phyloP scores from a whole-genome alignment of 2,888 invertebrate species.

The Meandrusa payeni region DNA sequence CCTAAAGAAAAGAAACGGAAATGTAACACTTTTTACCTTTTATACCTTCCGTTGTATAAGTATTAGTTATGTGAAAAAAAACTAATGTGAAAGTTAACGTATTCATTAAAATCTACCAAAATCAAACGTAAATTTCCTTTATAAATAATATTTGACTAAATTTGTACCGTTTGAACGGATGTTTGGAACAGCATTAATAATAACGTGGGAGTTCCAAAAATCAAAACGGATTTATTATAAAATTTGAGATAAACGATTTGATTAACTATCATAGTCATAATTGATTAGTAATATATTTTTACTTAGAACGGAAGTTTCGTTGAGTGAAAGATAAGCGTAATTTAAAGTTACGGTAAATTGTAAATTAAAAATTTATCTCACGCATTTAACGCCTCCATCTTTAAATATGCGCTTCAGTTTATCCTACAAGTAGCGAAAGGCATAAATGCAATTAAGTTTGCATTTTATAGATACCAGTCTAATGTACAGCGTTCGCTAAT shows the following conservation, averaged over 20 bases:
- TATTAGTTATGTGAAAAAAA: neutral
- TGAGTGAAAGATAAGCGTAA: neutral
- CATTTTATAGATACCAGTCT: constrained; percentile 36
- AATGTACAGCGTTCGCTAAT: constrained; percentile 51
- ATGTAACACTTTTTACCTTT: neutral
- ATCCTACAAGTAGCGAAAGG: constrained; percentile 30
- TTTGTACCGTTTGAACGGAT: constrained; percentile 4
- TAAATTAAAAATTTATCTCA: constrained; percentile 2
- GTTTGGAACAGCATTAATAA: neutral
- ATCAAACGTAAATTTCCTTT: constrained; percentile 8
- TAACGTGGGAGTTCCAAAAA: constrained; percentile 4
- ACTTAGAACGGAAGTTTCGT: neutral
- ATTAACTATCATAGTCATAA: constrained; percentile 9
- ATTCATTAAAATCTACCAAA: too few species aligned
- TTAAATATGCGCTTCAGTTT: constrained; percentile 26
- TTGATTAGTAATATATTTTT: too few species aligned
- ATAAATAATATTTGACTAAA: constrained; percentile 5
- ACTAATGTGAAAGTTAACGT: constrained; percentile 10
- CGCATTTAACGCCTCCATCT: constrained; percentile 9
- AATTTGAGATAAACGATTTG: constrained; percentile 4
- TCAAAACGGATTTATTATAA: constrained; percentile 1
- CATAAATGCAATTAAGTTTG: constrained; percentile 34
- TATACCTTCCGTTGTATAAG: neutral
- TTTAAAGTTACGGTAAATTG: neutral
- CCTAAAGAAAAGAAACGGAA: too few species aligned